Conservation (phyloP, 2,797 vertebrate species). For the Morelia viridis region DNA sequence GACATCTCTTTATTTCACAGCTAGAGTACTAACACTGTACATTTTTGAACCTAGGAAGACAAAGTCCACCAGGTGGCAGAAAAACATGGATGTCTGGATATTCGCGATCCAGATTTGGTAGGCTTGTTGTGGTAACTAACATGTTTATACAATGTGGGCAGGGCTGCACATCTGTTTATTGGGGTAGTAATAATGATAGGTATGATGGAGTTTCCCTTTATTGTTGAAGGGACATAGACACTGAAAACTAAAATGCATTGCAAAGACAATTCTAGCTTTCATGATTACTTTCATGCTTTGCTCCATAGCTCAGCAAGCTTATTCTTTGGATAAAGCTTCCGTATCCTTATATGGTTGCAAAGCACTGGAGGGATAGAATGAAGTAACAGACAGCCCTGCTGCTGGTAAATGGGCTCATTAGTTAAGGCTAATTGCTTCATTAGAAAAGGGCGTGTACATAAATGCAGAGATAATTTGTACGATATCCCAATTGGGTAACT, state of each 20-base stretch:
- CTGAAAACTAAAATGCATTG: neutral
- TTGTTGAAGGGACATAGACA: neutral
- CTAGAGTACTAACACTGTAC: neutral
- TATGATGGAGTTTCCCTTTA: neutral
- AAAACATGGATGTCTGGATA: neutral
- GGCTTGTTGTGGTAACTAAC: neutral
- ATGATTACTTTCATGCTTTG: neutral
- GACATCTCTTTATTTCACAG: neutral
- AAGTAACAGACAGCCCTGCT: slow-evolving; percentile 1
- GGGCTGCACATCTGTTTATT: neutral
- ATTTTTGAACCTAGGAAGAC: neutral
- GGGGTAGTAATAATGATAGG: neutral
- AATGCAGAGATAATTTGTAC: slow-evolving; percentile 34
- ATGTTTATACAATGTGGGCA: neutral
- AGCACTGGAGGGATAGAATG: neutral
- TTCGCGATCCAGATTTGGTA: neutral
- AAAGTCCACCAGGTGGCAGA: neutral
- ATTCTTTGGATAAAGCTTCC: neutral
- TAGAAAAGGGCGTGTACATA: slow-evolving; percentile 16
- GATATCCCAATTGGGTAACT: slow-evolving; percentile 3
- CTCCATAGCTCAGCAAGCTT: neutral
- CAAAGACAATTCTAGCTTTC: neutral
- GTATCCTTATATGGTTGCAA: neutral
- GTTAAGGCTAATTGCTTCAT: slow-evolving; percentile 40
- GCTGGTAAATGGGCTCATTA: slow-evolving; percentile 26